phyloP scores from a whole-genome alignment of 1,140 invertebrate species.

The Tyrophagus putrescentiae region DNA sequence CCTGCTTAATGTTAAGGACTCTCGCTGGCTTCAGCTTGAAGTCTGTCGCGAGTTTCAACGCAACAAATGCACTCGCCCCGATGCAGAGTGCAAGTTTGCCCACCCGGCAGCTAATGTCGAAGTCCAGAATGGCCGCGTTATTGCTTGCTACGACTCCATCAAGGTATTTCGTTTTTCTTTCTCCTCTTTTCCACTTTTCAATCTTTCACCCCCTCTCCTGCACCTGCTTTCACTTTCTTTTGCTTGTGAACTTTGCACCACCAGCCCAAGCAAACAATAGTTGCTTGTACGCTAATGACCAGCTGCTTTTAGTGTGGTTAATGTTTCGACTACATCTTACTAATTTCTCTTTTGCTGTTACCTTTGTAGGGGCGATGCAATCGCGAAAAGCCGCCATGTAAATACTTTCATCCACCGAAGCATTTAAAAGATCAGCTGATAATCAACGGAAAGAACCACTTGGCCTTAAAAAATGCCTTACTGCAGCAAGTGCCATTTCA shows the following conservation, averaged over 20 bases:
- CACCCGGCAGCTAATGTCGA: slow-evolving; percentile 98
- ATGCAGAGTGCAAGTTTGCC: slow-evolving; percentile 98
- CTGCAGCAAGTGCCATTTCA: slow-evolving; percentile 91
- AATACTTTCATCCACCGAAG: slow-evolving; percentile 99
- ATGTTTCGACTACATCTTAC: too few species aligned
- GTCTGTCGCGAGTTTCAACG: slow-evolving; percentile 98
- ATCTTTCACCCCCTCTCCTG: not conserved
- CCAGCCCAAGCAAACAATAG: not conserved
- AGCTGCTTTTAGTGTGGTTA: not conserved
- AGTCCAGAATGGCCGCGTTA: slow-evolving; percentile 98
- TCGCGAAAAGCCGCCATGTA: slow-evolving; percentile 98
- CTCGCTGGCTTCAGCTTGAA: slow-evolving; percentile 97
- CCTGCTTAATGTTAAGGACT: slow-evolving; percentile 57
- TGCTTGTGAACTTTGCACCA: too few species aligned
- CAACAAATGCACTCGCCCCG: slow-evolving; percentile 95
- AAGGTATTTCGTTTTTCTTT: slow-evolving; percentile 64
- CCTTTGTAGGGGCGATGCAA: slow-evolving; percentile 90
- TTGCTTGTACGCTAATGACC: not conserved
- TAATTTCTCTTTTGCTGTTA: too few species aligned
- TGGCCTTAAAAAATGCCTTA: slow-evolving; percentile 89
- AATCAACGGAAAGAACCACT: slow-evolving; percentile 96
- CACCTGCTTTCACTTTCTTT: not conserved
- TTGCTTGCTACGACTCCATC: slow-evolving; percentile 99
- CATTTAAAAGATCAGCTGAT: slow-evolving; percentile 98
- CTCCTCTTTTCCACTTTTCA: not conserved